phyloP scores from a whole-genome alignment of 2,888 invertebrate genomes.

The Heliothis peltigera region DNA sequence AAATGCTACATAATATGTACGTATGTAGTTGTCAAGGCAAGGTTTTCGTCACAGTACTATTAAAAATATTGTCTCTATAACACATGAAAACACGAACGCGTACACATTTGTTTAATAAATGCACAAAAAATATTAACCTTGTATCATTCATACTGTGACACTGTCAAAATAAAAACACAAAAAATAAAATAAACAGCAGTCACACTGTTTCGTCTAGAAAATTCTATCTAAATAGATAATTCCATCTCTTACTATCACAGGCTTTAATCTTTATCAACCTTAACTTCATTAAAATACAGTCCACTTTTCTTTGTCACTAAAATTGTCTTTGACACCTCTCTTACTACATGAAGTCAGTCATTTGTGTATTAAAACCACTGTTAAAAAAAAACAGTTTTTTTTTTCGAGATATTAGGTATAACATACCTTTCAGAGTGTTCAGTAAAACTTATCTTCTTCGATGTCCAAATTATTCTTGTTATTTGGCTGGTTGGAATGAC shows the following conservation, averaged over 20 bases:
- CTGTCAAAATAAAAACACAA: neutral
- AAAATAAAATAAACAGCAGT: constrained; percentile 15
- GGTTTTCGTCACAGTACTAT: neutral
- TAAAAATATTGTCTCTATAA: neutral
- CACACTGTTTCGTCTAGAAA: constrained; percentile 5
- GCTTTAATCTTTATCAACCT: constrained; percentile 11
- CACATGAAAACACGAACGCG: neutral
- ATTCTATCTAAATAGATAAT: neutral
- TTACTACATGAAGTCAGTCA: neutral
- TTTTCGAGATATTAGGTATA: constrained; percentile 3
- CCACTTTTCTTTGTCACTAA: constrained; percentile 2
- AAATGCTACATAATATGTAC: neutral
- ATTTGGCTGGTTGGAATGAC: constrained; percentile 93
- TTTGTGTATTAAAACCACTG: too few species aligned
- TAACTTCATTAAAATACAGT: neutral
- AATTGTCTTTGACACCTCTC: neutral
- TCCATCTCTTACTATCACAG: constrained; percentile 41
- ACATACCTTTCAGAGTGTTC: constrained; percentile 61
- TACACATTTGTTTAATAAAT: neutral
- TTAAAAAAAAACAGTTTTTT: too few species aligned
- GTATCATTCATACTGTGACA: neutral
- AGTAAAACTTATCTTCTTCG: constrained; percentile 92
- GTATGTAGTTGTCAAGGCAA: constrained; percentile 3
- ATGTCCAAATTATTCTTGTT: constrained; percentile 91
- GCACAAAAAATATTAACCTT: constrained; percentile 1